A percentile compares a stretch with the other conserved stretches of the same genome.
Evolutionary conservation across 2,888 invertebrate species (phyloP).

Genomic region (Salpingus planirostris): DNA sequence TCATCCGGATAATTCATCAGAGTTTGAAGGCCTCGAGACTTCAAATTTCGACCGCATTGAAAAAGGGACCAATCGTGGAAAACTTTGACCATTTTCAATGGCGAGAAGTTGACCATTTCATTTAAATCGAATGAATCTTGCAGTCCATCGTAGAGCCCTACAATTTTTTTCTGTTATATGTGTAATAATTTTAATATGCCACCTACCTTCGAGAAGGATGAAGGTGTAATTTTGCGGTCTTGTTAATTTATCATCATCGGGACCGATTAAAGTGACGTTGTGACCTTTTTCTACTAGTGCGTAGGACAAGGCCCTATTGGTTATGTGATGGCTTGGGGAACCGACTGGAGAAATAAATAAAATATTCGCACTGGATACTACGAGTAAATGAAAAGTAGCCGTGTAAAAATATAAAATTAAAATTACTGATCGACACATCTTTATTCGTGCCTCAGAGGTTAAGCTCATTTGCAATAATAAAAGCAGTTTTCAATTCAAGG

Average conservation of each 20-base stretch:
- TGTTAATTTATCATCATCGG: conserved; percentile 9
- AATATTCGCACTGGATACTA: neutral
- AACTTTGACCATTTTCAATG: neutral
- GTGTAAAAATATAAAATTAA: neutral
- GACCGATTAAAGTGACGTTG: conserved; percentile 14
- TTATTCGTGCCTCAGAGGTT: no score
- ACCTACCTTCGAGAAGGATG: conserved; percentile 15
- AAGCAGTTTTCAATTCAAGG: no score
- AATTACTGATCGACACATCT: neutral
- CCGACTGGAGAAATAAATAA: neutral
- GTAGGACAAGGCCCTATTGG: conserved; percentile 12
- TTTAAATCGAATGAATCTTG: neutral
- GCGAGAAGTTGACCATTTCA: neutral
- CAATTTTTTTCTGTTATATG: no score
- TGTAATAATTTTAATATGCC: neutral
- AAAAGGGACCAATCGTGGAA: neutral
- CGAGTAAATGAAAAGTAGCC: neutral
- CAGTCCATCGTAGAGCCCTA: neutral
- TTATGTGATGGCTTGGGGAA: conserved; percentile 16
- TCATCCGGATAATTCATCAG: conserved; percentile 24
- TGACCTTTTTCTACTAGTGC: conserved; percentile 13
- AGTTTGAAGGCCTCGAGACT: conserved; percentile 24
- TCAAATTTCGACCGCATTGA: conserved; percentile 1
- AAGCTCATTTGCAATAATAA: no score
- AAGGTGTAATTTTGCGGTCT: conserved; percentile 8